These are phyloP conservation scores for Clinocottus analis DNA, from an alignment of 2,113 vertebrate genomes.

Conservation along the genomic window DNA sequence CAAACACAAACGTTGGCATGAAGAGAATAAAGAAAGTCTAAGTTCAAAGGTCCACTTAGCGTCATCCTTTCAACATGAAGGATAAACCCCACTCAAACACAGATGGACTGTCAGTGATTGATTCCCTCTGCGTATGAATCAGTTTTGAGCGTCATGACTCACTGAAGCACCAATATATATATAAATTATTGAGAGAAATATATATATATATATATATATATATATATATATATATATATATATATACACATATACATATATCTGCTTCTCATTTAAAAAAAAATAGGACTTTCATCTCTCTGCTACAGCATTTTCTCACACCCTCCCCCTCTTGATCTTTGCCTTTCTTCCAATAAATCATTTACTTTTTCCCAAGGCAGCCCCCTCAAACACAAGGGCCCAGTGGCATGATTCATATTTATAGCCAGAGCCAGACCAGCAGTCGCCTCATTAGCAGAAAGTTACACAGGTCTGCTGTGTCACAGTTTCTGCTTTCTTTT, in stretches of 20 bases:
- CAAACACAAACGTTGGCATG: neutral
- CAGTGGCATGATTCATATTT: conserved; percentile 66
- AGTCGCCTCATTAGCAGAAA: conserved; percentile 55
- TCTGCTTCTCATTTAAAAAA: conserved; percentile 23
- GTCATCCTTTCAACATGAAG: neutral
- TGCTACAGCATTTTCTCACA: conserved; percentile 20
- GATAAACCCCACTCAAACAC: neutral
- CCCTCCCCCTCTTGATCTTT: conserved; percentile 26
- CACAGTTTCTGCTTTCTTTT: conserved; percentile 33
- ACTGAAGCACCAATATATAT: neutral
- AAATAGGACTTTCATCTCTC: conserved; percentile 39
- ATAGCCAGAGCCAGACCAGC: conserved; percentile 64
- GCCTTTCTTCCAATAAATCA: conserved; percentile 36
- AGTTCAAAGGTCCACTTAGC: neutral
- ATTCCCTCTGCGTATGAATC: neutral
- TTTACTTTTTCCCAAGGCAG: neutral
- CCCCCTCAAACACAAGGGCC: conserved; percentile 39
- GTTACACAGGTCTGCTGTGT: conserved; percentile 48
- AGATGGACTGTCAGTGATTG: neutral
- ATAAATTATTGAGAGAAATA: neutral
- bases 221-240: too few species aligned
- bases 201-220: too few species aligned
- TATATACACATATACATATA: conserved; percentile 11
- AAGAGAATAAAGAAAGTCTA: neutral
- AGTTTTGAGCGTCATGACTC: conserved; percentile 10